These are phyloP conservation scores for Heliangelus exortis DNA, from an alignment of 2,797 vertebrate species.

Conservation along the genomic window DNA sequence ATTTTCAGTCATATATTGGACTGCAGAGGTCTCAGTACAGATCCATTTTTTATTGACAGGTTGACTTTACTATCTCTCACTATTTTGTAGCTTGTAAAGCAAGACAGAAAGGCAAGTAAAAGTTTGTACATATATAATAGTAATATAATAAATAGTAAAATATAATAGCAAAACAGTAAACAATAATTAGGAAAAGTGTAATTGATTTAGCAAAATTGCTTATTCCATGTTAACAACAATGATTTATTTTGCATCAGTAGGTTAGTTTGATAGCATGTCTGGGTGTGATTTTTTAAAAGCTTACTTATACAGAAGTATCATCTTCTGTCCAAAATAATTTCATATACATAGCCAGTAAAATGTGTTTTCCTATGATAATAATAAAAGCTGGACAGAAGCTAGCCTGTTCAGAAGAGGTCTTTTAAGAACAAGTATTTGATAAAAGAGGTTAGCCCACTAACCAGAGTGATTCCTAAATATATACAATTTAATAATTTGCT, in stretches of 20 bases:
- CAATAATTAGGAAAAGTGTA: background rate
- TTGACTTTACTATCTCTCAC: background rate
- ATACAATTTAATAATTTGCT: background rate
- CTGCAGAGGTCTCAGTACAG: background rate
- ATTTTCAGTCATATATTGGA: background rate
- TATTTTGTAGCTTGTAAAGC: background rate
- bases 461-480: background rate
- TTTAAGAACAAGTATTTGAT: background rate
- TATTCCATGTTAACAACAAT: background rate
- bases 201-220: background rate
- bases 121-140: background rate
- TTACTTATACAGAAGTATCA: background rate
- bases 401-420: background rate
- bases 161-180: background rate
- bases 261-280: background rate
- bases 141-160: background rate
- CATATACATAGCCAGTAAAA: background rate
- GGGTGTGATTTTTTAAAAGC: background rate
- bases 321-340: background rate
- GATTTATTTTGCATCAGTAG: background rate
- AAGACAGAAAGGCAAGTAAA: background rate
- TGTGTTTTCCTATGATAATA: background rate
- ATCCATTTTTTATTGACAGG: rapidly evolving
- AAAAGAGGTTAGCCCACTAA: background rate
- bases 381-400: background rate